phyloP scores from a whole-genome alignment of 2,888 invertebrate genomes.

The Endomychus coccineus region DNA sequence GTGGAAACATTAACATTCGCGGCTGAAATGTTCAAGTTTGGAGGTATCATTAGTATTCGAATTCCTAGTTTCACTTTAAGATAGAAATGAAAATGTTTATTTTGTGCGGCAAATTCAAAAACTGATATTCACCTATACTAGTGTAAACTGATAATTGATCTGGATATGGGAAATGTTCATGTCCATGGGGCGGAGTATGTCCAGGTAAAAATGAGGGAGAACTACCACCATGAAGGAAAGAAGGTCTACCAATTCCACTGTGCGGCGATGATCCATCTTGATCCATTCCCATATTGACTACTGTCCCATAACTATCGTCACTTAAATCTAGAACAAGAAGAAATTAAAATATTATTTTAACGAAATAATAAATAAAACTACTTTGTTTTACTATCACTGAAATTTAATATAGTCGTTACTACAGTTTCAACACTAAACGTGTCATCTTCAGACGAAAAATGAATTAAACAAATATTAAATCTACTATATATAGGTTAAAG shows the following conservation, averaged over 20 bases:
- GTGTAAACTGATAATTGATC: conserved; percentile 75
- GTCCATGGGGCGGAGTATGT: conserved; percentile 68
- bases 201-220: conserved; percentile 75
- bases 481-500: no score
- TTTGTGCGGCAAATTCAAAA: not conserved
- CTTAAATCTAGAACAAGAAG: conserved; percentile 56
- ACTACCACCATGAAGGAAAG: conserved; percentile 58
- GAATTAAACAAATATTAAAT: no score
- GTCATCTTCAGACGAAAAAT: no score
- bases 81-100: no score
- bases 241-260: conserved; percentile 51
- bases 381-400: no score
- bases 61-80: no score
- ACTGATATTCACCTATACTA: conserved; percentile 60
- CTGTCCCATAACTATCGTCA: conserved; percentile 85
- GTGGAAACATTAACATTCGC: no score
- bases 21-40: no score
- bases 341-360: conserved; percentile 2
- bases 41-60: no score
- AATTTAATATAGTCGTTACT: no score
- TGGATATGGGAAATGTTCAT: conserved; percentile 72
- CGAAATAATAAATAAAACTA: no score
- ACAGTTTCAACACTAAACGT: no score
- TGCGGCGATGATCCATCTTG: conserved; percentile 70
- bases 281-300: conserved; percentile 73